Conservation (phyloP, 2,888 invertebrate species). For the Lithophane semibrunnea region DNA sequence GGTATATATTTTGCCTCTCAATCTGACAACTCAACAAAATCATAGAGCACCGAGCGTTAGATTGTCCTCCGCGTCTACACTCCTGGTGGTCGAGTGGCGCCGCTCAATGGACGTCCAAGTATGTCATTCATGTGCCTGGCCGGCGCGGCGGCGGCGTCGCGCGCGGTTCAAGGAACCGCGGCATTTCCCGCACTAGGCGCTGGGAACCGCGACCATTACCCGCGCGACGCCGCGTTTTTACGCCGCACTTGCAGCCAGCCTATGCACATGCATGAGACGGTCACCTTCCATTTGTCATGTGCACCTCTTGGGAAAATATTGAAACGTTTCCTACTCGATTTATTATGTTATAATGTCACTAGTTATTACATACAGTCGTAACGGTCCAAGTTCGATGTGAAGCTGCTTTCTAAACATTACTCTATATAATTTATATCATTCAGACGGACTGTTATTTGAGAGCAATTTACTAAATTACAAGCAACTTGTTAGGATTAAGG, state of each 20-base stretch:
- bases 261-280: slow-evolving; percentile 80
- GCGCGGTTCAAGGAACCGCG: slow-evolving; percentile 47
- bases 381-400: slow-evolving; percentile 25
- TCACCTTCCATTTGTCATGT: slow-evolving; percentile 60
- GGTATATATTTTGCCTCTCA: neutral
- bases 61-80: neutral
- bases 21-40: neutral
- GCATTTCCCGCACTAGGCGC: slow-evolving; percentile 59
- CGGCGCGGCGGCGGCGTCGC: slow-evolving; percentile 30
- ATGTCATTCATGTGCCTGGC: slow-evolving; percentile 75
- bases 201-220: slow-evolving; percentile 78
- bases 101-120: slow-evolving; percentile 73
- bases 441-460: slow-evolving; percentile 54
- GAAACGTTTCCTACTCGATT: slow-evolving; percentile 56
- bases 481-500: slow-evolving; percentile 43
- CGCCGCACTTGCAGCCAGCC: slow-evolving; percentile 40
- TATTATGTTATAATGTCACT: slow-evolving; percentile 47
- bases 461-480: slow-evolving; percentile 61
- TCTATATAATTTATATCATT: slow-evolving; percentile 44
- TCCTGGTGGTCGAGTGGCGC: slow-evolving; percentile 49
- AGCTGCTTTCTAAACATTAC: slow-evolving; percentile 54
- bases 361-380: slow-evolving; percentile 50
- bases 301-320: slow-evolving; percentile 62
- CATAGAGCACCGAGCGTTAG: neutral
- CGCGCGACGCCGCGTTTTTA: slow-evolving; percentile 78